phyloP scores from a whole-genome alignment of 2,797 vertebrate genomes.

The Ctenopoma kingsleyae region DNA sequence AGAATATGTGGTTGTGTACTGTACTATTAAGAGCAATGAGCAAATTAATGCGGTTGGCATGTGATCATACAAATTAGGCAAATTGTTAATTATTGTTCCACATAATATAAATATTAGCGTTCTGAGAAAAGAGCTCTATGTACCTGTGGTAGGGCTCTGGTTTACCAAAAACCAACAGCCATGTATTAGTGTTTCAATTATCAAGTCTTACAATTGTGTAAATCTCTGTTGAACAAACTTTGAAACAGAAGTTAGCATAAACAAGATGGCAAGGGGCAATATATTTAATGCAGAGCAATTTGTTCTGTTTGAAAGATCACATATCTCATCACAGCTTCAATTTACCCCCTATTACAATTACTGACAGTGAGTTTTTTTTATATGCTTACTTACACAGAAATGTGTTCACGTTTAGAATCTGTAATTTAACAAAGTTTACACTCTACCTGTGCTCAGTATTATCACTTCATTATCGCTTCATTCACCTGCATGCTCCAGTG shows the following conservation, averaged over 20 bases:
- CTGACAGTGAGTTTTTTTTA: not conserved
- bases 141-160: not conserved
- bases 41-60: not conserved
- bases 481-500: not conserved
- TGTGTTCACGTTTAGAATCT: not conserved
- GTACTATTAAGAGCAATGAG: not conserved
- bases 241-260: not conserved
- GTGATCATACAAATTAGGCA: not conserved
- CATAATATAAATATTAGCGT: not conserved
- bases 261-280: not conserved
- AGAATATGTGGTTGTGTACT: not conserved
- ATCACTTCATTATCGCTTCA: constrained; percentile 5
- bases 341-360: not conserved
- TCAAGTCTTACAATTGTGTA: not conserved
- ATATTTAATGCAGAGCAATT: not conserved
- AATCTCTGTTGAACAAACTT: not conserved
- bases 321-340: constrained; percentile 1
- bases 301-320: constrained; percentile 18
- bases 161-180: not conserved
- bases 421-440: not conserved
- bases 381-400: not conserved
- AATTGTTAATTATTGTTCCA: not conserved
- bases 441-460: not conserved
- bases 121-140: not conserved
- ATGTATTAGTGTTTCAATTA: constrained; percentile 3